A percentile compares a stretch with the other conserved stretches of the same genome.
Evolutionary conservation across 1,140 invertebrate genomes (phyloP).

Genomic region (Zaprionus ornatus): DNA sequence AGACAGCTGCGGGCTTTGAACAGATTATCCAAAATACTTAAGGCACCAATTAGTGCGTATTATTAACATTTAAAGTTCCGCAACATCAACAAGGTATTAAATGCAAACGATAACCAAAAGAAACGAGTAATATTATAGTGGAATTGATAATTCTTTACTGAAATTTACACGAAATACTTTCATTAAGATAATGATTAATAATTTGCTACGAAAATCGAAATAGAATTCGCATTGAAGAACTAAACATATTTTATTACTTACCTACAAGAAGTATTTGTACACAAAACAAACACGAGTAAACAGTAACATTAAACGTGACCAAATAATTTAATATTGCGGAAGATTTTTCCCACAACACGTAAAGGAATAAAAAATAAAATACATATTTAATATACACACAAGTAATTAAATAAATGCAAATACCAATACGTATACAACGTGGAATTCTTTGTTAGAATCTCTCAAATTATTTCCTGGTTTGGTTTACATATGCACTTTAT

Average conservation of each 20-base stretch:
- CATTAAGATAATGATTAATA: conserved; percentile 6
- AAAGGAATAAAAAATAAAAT: conserved; percentile 59
- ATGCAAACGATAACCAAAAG: conserved; percentile 17
- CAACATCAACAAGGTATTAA: conserved; percentile 31
- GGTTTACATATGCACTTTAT: conserved; percentile 73
- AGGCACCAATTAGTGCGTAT: conserved; percentile 17
- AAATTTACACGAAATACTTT: conserved; percentile 35
- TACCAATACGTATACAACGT: conserved; percentile 22
- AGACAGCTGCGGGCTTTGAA: conserved; percentile 26
- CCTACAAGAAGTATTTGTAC: conserved; percentile 73
- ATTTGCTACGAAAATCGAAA: conserved; percentile 47
- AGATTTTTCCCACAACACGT: conserved; percentile 57
- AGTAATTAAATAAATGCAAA: conserved; percentile 41
- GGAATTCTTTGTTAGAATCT: conserved; percentile 18
- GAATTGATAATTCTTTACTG: conserved; percentile 63
- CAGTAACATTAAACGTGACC: conserved; percentile 77
- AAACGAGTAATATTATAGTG: conserved; percentile 42
- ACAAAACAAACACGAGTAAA: conserved; percentile 64
- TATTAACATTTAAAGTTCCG: conserved; percentile 14
- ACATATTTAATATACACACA: conserved; percentile 53
- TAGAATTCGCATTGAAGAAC: conserved; percentile 35
- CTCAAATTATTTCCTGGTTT: conserved; percentile 13
- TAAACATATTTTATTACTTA: conserved; percentile 78
- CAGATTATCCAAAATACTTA: conserved; percentile 25
- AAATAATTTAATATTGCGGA: conserved; percentile 78